These are phyloP conservation scores for Caenorhabditis latens DNA, from an alignment of 1,140 invertebrate genomes.

Conservation along the genomic window DNA sequence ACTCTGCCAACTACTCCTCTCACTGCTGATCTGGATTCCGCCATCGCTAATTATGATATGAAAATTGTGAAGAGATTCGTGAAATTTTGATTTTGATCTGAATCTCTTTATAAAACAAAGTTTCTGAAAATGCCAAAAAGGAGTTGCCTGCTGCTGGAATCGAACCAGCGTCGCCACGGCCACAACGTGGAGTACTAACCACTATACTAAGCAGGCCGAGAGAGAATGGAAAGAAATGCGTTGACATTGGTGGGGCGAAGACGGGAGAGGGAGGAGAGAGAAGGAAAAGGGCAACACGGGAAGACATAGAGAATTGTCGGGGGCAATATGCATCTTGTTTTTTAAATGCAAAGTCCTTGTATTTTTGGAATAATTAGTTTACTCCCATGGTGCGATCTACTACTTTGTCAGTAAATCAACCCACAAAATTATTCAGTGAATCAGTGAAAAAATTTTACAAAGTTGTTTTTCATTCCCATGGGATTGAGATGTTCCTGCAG, in stretches of 20 bases:
- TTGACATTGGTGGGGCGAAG: not conserved
- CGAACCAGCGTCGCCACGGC: constrained; percentile 74
- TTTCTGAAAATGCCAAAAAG: not conserved
- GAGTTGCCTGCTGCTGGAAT: constrained; percentile 69
- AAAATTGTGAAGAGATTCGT: not conserved
- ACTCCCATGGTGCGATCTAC: too few species aligned
- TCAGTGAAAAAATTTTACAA: too few species aligned
- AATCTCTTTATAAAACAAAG: not conserved
- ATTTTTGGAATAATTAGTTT: too few species aligned
- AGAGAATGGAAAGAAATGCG: not conserved
- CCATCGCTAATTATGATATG: too few species aligned
- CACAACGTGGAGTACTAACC: constrained; percentile 76
- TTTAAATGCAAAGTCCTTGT: too few species aligned
- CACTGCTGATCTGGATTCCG: not conserved
- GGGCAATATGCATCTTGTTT: not conserved
- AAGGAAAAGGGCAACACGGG: not conserved
- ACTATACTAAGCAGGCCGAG: constrained; percentile 67
- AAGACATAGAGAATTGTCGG: not conserved
- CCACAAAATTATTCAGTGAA: too few species aligned
- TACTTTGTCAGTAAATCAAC: too few species aligned
- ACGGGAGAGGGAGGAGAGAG: not conserved
- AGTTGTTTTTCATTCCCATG: too few species aligned
- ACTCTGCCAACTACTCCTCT: not conserved
- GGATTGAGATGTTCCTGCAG: too few species aligned
- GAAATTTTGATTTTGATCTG: not conserved